Evolutionary conservation across 2,888 invertebrate species (phyloP).

Genomic region (Melanostoma mellinum): DNA sequence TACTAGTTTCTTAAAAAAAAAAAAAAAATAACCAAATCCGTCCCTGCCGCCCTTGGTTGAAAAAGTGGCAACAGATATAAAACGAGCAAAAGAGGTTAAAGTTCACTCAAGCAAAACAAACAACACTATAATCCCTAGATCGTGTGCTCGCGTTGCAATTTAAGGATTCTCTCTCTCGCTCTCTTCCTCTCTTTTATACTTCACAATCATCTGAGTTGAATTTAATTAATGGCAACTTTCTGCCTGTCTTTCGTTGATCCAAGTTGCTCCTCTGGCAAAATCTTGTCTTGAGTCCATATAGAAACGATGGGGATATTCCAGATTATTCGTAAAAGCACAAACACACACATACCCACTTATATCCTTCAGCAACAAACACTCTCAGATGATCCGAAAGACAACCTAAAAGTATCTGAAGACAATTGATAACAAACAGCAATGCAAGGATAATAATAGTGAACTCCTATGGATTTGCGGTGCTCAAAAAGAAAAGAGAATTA

Average conservation of each 20-base stretch:
- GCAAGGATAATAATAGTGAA: slow-evolving; percentile 56
- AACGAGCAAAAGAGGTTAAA: slow-evolving; percentile 16
- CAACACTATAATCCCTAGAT: slow-evolving; percentile 63
- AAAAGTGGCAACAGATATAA: neutral
- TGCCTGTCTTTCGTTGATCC: neutral
- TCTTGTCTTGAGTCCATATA: slow-evolving; percentile 41
- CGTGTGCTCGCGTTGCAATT: slow-evolving; percentile 69
- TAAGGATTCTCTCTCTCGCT: slow-evolving; percentile 44
- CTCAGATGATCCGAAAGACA: slow-evolving; percentile 56
- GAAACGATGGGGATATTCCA: slow-evolving; percentile 43
- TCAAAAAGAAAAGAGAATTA: slow-evolving; percentile 22
- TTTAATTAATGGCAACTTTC: slow-evolving; percentile 63
- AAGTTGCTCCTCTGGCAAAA: slow-evolving; percentile 17
- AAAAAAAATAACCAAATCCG: too few species aligned
- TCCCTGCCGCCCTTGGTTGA: neutral
- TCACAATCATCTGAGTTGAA: slow-evolving; percentile 20
- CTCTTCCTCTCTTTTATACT: neutral
- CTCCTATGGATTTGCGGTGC: slow-evolving; percentile 59
- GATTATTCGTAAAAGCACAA: slow-evolving; percentile 43
- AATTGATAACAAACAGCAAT: slow-evolving; percentile 67
- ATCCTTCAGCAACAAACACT: neutral
- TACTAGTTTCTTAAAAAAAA: too few species aligned
- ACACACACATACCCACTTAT: slow-evolving; percentile 8
- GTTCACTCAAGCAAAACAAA: slow-evolving; percentile 47
- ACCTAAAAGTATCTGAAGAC: slow-evolving; percentile 71